A percentile compares a stretch with the other conserved stretches of the same genome.
These are phyloP conservation scores for Chalcosyrphus nemorum DNA, from an alignment of 2,888 invertebrate genomes.

Conservation along the genomic window DNA sequence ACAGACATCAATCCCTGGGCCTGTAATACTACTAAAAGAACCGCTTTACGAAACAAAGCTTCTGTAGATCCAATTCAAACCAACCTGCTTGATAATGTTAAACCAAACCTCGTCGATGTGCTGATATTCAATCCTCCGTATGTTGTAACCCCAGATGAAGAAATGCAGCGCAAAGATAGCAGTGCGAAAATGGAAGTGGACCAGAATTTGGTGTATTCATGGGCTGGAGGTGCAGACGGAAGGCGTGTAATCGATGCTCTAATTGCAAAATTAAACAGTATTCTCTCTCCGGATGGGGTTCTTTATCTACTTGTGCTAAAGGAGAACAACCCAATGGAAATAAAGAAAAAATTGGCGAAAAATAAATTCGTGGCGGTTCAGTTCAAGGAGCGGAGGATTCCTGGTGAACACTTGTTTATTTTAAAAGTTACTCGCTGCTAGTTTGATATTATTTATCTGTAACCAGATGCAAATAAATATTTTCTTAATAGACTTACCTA, in stretches of 20 bases:
- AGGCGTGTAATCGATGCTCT: constrained; percentile 90
- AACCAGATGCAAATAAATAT: constrained; percentile 19
- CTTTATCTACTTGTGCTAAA: constrained; percentile 94
- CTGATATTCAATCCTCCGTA: constrained; percentile 99
- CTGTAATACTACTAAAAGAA: constrained; percentile 85
- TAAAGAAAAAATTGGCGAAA: constrained; percentile 84
- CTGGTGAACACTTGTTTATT: constrained; percentile 93
- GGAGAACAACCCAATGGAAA: constrained; percentile 92
- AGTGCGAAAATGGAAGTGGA: no score
- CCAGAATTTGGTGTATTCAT: constrained; percentile 80
- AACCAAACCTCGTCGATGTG: constrained; percentile 88
- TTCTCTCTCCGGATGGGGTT: constrained; percentile 89
- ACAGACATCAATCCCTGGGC: constrained; percentile 94
- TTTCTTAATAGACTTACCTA: constrained; percentile 10
- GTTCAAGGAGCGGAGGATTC: constrained; percentile 89
- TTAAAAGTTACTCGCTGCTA: constrained; percentile 85
- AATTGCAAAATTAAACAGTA: constrained; percentile 86
- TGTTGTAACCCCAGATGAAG: constrained; percentile 92
- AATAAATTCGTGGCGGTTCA: constrained; percentile 85
- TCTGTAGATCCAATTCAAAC: constrained; percentile 86
- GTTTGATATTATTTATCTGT: constrained; percentile 18
- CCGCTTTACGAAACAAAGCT: constrained; percentile 87
- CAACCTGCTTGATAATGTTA: constrained; percentile 85
- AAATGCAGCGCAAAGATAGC: constrained; percentile 83
- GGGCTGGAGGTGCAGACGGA: constrained; percentile 91